These are phyloP conservation scores for Margarornis squamiger DNA, from an alignment of 2,797 vertebrate genomes.

Conservation along the genomic window DNA sequence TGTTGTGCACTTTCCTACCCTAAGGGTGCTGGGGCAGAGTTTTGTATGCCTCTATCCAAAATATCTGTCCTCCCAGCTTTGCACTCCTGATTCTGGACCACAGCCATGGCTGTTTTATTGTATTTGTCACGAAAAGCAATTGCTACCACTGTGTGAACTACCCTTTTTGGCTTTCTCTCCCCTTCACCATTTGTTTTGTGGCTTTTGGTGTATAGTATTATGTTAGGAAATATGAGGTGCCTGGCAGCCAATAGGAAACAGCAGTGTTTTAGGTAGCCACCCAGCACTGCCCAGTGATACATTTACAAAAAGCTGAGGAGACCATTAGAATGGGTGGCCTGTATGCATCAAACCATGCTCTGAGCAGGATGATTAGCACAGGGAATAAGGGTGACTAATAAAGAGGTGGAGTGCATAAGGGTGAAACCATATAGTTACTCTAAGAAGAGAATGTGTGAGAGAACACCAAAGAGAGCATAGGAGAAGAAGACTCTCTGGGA, in stretches of 20 bases:
- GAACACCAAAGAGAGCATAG: neutral
- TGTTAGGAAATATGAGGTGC: neutral
- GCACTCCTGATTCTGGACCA: neutral
- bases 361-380: neutral
- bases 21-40: neutral
- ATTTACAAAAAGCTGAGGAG: neutral
- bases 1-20: neutral
- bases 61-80: neutral
- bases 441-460: neutral
- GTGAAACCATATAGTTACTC: neutral
- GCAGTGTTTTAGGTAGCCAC: neutral
- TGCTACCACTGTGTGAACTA: neutral
- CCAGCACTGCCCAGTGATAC: neutral
- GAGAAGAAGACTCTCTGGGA: neutral
- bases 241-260: neutral
- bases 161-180: neutral
- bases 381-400: neutral
- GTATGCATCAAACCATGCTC: neutral
- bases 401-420: neutral
- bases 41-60: neutral
- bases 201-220: neutral
- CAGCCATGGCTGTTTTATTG: neutral
- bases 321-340: neutral
- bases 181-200: neutral
- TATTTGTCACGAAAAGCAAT: neutral